A percentile compares a stretch with the other conserved stretches of the same genome.
phyloP scores from a whole-genome alignment of 2,888 invertebrate genomes.

The Sepioteuthis lessoniana region DNA sequence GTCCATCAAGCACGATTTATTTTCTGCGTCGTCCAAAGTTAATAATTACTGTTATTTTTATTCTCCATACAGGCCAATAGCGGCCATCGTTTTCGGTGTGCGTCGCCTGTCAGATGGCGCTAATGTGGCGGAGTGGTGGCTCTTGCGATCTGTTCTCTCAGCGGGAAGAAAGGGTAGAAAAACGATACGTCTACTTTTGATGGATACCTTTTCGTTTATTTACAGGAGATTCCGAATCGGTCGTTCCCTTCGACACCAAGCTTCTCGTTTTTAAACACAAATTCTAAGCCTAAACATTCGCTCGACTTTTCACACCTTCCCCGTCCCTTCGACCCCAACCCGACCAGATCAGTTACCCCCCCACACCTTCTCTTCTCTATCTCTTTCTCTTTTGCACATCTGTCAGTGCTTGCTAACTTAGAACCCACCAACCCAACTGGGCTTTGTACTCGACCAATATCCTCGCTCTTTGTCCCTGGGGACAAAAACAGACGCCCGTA shows the following conservation, averaged over 20 bases:
- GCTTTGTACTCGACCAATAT: not conserved
- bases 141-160: not conserved
- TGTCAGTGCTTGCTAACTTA: not conserved
- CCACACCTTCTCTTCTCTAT: too few species aligned
- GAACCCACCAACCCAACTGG: not conserved
- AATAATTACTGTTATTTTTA: not conserved
- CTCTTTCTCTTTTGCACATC: not conserved
- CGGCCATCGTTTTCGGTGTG: not conserved
- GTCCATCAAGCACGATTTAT: not conserved
- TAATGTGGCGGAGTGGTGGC: not conserved
- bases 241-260: conserved; percentile 10
- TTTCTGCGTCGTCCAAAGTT: not conserved
- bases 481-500: not conserved
- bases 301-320: conserved; percentile 14
- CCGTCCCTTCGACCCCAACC: not conserved
- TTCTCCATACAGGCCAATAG: too few species aligned
- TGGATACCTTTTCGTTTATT: conserved; percentile 17
- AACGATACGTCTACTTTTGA: not conserved
- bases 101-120: not conserved
- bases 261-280: not conserved
- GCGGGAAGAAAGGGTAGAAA: not conserved
- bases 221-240: conserved; percentile 20
- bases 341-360: not conserved
- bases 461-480: not conserved
- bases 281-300: not conserved